A percentile compares a stretch with the other conserved stretches of the same genome.
Evolutionary conservation across 2,888 invertebrate species (phyloP).

Genomic region (Syrphus vitripennis): DNA sequence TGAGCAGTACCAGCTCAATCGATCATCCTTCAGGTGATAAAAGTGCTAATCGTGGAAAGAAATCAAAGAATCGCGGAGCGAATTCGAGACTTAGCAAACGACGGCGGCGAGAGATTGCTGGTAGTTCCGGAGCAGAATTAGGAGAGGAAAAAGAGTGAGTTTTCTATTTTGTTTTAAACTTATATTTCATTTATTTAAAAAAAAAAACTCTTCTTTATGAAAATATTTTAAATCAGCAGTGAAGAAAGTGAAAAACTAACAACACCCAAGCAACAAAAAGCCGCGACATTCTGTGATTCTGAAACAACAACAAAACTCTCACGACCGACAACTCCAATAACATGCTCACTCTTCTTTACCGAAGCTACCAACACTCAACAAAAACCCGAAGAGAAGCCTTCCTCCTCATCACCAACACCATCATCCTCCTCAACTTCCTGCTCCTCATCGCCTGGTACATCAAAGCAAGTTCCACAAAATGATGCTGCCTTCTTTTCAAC

Average conservation of each 20-base stretch:
- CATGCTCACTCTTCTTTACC: neutral
- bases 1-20: conserved; percentile 79
- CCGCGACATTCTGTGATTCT: conserved; percentile 43
- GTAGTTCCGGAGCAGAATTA: neutral
- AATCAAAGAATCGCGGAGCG: conserved; percentile 71
- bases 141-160: conserved; percentile 63
- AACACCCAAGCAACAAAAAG: conserved; percentile 39
- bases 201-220: neutral
- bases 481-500: conserved; percentile 1
- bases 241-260: conserved; percentile 23
- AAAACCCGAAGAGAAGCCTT: conserved; percentile 6
- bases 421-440: conserved; percentile 39
- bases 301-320: conserved; percentile 33
- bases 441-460: conserved; percentile 62
- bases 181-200: neutral
- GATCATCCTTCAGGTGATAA: conserved; percentile 72
- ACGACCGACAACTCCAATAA: conserved; percentile 46
- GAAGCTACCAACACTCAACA: neutral
- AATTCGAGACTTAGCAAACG: conserved; percentile 70
- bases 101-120: conserved; percentile 72
- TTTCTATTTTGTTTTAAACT: neutral
- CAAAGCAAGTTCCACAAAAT: conserved; percentile 43
- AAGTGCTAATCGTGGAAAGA: conserved; percentile 48
- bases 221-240: conserved; percentile 16
- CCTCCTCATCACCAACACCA: neutral